These are phyloP conservation scores for Reticulitermes speratus DNA, from an alignment of 1,140 invertebrate genomes.

Conservation along the genomic window DNA sequence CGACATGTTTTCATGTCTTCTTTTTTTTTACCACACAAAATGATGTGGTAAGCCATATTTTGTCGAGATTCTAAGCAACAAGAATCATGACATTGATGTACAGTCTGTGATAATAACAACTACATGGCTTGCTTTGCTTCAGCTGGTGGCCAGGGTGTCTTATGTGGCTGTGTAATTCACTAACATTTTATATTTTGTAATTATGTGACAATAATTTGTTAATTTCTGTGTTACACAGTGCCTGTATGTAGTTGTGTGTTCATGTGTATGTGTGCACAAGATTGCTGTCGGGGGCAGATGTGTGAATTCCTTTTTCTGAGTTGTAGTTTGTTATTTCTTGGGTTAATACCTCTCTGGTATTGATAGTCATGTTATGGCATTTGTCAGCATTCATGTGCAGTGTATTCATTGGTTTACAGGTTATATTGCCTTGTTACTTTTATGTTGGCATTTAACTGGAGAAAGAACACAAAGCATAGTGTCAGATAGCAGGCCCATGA, in stretches of 20 bases:
- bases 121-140: constrained; percentile 1
- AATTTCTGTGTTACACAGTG: not conserved
- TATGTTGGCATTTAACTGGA: too few species aligned
- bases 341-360: too few species aligned
- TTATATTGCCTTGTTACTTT: too few species aligned
- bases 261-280: not conserved
- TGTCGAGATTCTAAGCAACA: not conserved
- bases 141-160: not conserved
- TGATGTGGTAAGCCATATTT: not conserved
- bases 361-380: too few species aligned
- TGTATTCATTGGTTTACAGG: too few species aligned
- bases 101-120: constrained; percentile 12
- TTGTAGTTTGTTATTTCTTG: too few species aligned
- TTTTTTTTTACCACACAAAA: not conserved
- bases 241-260: not conserved
- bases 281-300: not conserved
- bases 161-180: not conserved
- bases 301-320: not conserved
- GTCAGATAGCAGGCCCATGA: too few species aligned
- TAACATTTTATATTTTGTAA: not conserved
- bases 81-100: not conserved
- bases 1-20: not conserved
- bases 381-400: too few species aligned
- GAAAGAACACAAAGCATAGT: too few species aligned
- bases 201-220: not conserved